Evolutionary conservation across 92 coral and sea anemone genomes (phyloP).

Genomic region (Porites cylindrica): DNA sequence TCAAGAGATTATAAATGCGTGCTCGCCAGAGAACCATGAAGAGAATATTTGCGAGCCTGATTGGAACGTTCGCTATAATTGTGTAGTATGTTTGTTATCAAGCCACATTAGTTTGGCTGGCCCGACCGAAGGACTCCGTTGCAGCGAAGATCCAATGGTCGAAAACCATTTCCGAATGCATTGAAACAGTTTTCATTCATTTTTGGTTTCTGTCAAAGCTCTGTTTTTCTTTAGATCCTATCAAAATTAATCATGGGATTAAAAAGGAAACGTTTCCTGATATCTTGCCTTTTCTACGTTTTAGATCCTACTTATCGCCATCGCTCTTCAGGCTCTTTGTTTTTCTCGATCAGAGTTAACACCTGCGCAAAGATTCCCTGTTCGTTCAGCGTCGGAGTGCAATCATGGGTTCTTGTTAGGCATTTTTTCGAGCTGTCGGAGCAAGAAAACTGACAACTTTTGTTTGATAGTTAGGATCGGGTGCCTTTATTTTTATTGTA

Average conservation of each 20-base stretch:
- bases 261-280: background rate
- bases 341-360: constrained; percentile 11
- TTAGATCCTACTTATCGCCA: constrained; percentile 3
- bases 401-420: background rate
- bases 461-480: background rate
- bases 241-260: background rate
- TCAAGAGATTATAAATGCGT: background rate
- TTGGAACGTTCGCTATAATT: background rate
- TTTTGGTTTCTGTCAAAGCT: background rate
- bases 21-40: background rate
- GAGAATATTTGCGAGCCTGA: background rate
- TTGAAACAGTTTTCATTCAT: background rate
- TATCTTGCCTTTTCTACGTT: background rate
- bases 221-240: constrained; percentile 12
- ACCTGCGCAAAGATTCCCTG: background rate
- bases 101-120: background rate
- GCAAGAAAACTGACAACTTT: background rate
- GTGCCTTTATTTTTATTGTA: background rate
- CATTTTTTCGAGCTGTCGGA: background rate
- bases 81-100: background rate
- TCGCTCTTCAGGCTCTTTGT: background rate
- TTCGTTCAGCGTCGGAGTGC: background rate
- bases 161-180: background rate
- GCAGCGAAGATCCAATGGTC: background rate
- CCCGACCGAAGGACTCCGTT: background rate